phyloP scores from a whole-genome alignment of 2,797 vertebrate species.

The Toxotes lorentzi region DNA sequence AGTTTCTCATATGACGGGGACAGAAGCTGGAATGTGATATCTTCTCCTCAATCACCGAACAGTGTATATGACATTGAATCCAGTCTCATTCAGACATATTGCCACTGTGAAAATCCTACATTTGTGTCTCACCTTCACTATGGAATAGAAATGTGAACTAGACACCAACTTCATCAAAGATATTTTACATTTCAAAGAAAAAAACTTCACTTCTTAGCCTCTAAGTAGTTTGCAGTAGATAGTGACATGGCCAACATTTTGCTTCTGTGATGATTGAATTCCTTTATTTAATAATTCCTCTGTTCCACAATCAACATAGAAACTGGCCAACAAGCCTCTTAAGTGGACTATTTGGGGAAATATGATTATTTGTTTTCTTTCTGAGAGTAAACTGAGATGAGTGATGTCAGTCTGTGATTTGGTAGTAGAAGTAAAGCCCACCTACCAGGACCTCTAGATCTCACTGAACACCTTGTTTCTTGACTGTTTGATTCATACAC shows the following conservation, averaged over 20 bases:
- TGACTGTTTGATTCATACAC: background rate
- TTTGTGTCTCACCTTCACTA: background rate
- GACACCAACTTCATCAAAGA: background rate
- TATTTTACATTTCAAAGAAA: constrained; percentile 16
- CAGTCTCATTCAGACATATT: background rate
- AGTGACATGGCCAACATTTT: background rate
- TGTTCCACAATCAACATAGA: background rate
- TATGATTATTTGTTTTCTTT: background rate
- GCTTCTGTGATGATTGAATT: background rate
- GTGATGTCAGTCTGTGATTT: background rate
- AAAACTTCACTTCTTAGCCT: background rate
- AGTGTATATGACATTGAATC: background rate
- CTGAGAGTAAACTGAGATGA: background rate
- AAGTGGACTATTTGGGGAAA: background rate
- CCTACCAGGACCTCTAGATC: background rate
- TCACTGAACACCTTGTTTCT: background rate
- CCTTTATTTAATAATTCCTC: background rate
- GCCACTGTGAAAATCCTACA: background rate
- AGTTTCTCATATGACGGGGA: background rate
- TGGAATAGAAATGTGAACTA: background rate
- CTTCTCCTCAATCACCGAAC: background rate
- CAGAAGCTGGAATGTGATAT: background rate
- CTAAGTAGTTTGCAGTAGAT: background rate
- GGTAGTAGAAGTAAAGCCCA: background rate
- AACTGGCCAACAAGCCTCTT: background rate